phyloP scores from a whole-genome alignment of 1,140 invertebrate genomes.

The Psilanteris sp. region DNA sequence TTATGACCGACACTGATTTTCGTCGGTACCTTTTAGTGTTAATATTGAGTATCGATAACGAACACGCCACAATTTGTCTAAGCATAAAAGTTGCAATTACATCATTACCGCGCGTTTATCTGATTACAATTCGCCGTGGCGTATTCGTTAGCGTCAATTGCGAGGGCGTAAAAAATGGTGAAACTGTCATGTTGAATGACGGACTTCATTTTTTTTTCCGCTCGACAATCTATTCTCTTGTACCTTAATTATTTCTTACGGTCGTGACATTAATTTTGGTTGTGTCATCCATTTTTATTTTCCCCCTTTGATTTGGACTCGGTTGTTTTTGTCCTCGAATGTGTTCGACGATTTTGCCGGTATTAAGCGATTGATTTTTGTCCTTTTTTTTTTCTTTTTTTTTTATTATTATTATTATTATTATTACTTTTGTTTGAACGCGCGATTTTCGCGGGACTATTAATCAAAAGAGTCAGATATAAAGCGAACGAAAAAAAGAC shows the following conservation, averaged over 20 bases:
- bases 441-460: conserved; percentile 7
- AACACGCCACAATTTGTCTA: conserved; percentile 3
- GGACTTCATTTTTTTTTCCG: conserved; percentile 37
- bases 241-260: conserved; percentile 46
- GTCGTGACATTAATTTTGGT: conserved; percentile 37
- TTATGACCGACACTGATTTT: conserved; percentile 34
- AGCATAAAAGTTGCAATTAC: too few species aligned
- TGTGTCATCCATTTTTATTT: conserved; percentile 18
- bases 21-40: conserved; percentile 30
- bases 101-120: too few species aligned
- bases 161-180: conserved; percentile 22
- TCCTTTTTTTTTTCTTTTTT: too few species aligned
- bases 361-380: conserved; percentile 51
- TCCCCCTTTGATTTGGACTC: conserved; percentile 18
- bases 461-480: background rate
- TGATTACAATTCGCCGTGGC: too few species aligned
- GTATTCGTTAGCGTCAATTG: conserved; percentile 9
- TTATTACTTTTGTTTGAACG: too few species aligned
- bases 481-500: background rate
- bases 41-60: conserved; percentile 11
- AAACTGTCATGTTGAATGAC: conserved; percentile 55
- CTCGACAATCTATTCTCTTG: conserved; percentile 39
- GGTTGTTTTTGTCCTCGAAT: conserved; percentile 38
- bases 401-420: too few species aligned
- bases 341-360: conserved; percentile 63